Percentiles rank a stretch among this genome's conserved stretches.
phyloP scores from a whole-genome alignment of 2,797 vertebrate genomes.

The Epinephelus malabaricus region DNA sequence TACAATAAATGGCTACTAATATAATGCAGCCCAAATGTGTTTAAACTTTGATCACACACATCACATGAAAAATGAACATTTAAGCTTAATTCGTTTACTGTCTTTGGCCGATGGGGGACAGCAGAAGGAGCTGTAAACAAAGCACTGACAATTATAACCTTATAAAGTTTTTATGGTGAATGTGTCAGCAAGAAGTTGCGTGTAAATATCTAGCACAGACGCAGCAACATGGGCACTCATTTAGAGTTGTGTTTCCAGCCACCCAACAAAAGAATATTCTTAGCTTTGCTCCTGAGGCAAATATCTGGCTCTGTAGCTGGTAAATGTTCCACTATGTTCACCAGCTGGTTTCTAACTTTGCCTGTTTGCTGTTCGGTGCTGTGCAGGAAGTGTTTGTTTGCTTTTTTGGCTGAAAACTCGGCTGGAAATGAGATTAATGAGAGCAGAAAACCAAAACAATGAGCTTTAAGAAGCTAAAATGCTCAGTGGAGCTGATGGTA shows the following conservation, averaged over 20 bases:
- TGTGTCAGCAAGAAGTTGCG: neutral
- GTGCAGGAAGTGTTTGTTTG: neutral
- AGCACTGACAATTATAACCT: too few relatives aligned
- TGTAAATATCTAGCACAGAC: neutral
- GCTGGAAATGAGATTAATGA: neutral
- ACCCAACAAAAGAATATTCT: too few relatives aligned
- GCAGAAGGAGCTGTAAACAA: too few relatives aligned
- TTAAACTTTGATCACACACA: neutral
- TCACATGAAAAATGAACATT: neutral
- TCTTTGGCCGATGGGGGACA: too few relatives aligned
- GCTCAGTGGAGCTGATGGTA: neutral
- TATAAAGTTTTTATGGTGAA: neutral
- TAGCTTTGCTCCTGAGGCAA: too few relatives aligned
- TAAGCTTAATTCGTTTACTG: too few relatives aligned
- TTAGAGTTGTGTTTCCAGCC: neutral
- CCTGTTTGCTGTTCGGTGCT: neutral
- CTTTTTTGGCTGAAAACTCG: too few relatives aligned
- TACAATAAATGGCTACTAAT: constrained; percentile 5
- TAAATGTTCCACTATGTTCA: neutral
- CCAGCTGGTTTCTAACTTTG: neutral
- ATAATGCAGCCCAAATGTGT: neutral
- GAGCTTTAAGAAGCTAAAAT: neutral
- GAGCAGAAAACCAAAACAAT: neutral
- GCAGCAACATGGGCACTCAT: neutral
- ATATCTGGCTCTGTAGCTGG: too few relatives aligned